Percentiles rank a stretch among this genome's conserved stretches.
These are phyloP conservation scores for Calliopum simillimum DNA, from an alignment of 2,888 invertebrate genomes.

Conservation along the genomic window DNA sequence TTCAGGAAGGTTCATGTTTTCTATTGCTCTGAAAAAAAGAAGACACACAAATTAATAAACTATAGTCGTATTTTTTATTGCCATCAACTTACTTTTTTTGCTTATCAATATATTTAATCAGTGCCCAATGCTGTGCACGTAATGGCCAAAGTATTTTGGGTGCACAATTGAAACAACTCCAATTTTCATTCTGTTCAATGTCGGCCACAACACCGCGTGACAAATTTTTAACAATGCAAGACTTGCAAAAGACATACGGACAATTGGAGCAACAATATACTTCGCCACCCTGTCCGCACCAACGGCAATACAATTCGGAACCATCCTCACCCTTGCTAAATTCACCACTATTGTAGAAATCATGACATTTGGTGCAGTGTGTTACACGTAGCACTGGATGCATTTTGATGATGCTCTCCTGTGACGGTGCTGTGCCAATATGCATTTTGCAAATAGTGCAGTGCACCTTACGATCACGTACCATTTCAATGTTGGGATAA, in stretches of 20 bases:
- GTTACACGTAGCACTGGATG: conserved; percentile 81
- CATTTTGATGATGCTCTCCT: conserved; percentile 74
- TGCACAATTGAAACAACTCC: conserved; percentile 83
- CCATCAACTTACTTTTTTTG: conserved; percentile 66
- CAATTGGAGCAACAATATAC: conserved; percentile 84
- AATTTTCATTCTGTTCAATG: conserved; percentile 82
- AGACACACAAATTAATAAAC: not conserved
- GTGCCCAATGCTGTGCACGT: conserved; percentile 78
- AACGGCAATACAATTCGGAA: conserved; percentile 84
- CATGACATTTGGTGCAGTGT: conserved; percentile 78
- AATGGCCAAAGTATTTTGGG: conserved; percentile 75
- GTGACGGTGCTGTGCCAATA: conserved; percentile 77
- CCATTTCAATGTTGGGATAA: conserved; percentile 72
- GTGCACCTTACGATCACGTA: conserved; percentile 74
- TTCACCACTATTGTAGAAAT: conserved; percentile 84
- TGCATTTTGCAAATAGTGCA: conserved; percentile 82
- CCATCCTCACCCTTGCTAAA: conserved; percentile 87
- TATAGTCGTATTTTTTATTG: not conserved
- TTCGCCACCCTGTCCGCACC: conserved; percentile 86
- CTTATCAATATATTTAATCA: conserved; percentile 75
- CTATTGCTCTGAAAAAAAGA: conserved; percentile 52
- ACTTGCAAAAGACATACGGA: conserved; percentile 80
- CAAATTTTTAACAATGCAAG: conserved; percentile 81
- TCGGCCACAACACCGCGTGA: conserved; percentile 75
- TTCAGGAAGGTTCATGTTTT: conserved; percentile 54